Conservation (phyloP, 2,888 invertebrate species). For the Cynaeus angustus region DNA sequence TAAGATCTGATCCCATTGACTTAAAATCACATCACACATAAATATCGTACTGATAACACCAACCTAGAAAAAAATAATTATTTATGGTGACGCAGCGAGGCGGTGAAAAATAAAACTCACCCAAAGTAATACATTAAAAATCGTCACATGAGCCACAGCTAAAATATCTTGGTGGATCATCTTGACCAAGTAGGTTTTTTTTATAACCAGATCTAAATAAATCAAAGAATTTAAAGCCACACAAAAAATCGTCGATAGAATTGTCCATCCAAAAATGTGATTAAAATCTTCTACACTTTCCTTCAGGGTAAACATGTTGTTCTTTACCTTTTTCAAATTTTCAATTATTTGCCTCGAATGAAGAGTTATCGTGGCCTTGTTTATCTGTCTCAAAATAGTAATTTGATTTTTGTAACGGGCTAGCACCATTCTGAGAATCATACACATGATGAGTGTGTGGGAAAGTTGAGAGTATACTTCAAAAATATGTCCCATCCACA, state of each 20-base stretch:
- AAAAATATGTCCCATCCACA: background rate
- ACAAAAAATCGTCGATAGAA: constrained; percentile 7
- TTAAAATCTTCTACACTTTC: constrained; percentile 20
- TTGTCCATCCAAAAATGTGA: constrained; percentile 22
- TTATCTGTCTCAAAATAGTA: background rate
- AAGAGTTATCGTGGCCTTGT: background rate
- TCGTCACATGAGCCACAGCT: background rate
- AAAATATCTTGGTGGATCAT: background rate
- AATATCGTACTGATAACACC: background rate
- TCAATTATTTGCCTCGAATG: constrained; percentile 3
- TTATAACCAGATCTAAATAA: constrained; percentile 12
- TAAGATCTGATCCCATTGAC: background rate
- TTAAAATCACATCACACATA: constrained; percentile 14
- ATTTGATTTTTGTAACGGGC: background rate
- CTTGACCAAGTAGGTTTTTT: background rate
- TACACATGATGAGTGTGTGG: background rate
- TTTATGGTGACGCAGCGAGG: too few species aligned
- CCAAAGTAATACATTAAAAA: background rate
- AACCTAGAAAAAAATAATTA: constrained; percentile 10
- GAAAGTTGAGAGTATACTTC: background rate
- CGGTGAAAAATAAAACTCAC: constrained; percentile 1
- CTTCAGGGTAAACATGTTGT: constrained; percentile 6
- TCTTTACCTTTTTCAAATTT: constrained; percentile 6
- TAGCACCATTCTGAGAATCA: background rate
- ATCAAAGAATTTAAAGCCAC: background rate